Evolutionary conservation across 2,113 vertebrate species (phyloP).

Genomic region (Tachuris rubrigastra): DNA sequence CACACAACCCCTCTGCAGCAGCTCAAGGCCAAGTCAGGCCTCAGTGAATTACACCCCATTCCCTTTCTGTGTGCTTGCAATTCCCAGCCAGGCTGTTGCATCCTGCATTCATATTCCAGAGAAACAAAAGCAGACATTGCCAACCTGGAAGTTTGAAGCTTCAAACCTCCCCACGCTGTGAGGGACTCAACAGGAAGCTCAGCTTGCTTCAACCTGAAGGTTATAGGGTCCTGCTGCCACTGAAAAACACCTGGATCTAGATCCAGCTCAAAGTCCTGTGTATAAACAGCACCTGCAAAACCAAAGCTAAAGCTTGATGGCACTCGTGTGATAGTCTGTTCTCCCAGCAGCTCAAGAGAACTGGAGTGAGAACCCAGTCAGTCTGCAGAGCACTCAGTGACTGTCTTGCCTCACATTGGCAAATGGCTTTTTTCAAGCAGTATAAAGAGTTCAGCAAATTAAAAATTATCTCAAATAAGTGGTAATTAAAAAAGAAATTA

Average conservation of each 20-base stretch:
- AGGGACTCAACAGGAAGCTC: background rate
- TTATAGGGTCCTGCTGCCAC: background rate
- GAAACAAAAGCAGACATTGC: background rate
- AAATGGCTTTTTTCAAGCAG: background rate
- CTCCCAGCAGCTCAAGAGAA: background rate
- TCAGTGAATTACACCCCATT: background rate
- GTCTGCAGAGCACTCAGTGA: background rate
- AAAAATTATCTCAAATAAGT: background rate
- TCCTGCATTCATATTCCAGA: background rate
- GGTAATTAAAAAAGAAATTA: background rate
- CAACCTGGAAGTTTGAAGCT: background rate
- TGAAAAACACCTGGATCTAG: background rate
- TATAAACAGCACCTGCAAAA: background rate
- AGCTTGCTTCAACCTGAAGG: background rate
- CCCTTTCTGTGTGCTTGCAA: background rate
- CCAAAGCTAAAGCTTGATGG: background rate
- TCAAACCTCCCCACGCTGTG: fast-evolving
- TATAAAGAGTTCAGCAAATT: background rate
- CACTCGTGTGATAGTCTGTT: background rate
- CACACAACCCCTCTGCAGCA: background rate
- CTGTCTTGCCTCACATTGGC: background rate
- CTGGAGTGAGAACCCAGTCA: background rate
- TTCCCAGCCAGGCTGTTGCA: background rate
- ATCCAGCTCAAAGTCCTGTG: background rate
- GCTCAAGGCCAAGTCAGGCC: background rate